A percentile compares a stretch with the other conserved stretches of the same genome.
Evolutionary conservation across 2,888 invertebrate genomes (phyloP).

Genomic region (Leucophenga maculata): DNA sequence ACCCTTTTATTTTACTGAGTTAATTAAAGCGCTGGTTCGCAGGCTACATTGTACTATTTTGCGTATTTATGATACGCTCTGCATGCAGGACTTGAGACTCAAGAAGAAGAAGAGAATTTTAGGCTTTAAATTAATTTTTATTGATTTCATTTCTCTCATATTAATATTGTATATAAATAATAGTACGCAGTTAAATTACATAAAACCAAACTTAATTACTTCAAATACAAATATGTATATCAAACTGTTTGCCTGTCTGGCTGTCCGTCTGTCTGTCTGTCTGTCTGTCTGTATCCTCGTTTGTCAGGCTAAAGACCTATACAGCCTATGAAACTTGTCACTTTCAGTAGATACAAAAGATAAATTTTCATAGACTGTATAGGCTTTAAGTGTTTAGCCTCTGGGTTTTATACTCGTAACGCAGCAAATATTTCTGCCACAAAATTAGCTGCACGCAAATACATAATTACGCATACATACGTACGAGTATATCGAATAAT

Average conservation of each 20-base stretch:
- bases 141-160: conserved; percentile 49
- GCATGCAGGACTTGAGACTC: background rate
- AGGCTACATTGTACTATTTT: background rate
- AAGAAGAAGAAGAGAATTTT: background rate
- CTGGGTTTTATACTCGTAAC: conserved; percentile 18
- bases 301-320: background rate
- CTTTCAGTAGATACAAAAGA: no score
- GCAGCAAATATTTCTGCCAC: no score
- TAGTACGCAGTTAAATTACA: conserved; percentile 38
- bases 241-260: background rate
- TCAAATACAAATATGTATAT: no score
- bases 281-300: background rate
- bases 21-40: no score
- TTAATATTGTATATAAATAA: background rate
- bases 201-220: conserved; percentile 24
- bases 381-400: conserved; percentile 34
- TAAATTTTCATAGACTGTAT: conserved; percentile 19
- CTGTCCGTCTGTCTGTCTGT: background rate
- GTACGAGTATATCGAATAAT: no score
- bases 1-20: no score
- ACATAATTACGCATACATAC: no score
- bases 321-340: no score
- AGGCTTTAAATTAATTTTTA: conserved; percentile 56
- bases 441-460: no score
- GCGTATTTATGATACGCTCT: conserved; percentile 17